phyloP scores from a whole-genome alignment of 1,140 invertebrate genomes.

The Euura lappo region DNA sequence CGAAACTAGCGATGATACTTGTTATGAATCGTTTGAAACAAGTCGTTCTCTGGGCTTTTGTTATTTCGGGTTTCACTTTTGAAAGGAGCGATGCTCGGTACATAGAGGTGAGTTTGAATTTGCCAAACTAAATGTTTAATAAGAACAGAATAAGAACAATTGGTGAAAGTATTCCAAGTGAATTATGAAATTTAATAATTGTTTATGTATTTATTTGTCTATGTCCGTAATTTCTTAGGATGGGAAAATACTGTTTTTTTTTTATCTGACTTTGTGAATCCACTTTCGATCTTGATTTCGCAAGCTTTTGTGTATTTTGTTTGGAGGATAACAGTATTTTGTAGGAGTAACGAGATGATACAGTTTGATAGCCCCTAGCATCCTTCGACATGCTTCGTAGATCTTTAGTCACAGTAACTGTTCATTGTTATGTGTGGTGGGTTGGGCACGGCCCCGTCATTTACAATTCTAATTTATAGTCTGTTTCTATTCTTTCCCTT shows the following conservation, averaged over 20 bases:
- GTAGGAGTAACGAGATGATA: constrained; percentile 30
- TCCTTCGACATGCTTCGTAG: constrained; percentile 27
- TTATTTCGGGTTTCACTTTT: background rate
- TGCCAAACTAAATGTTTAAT: background rate
- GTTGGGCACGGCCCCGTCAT: constrained; percentile 18
- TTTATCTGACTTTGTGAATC: background rate
- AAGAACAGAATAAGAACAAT: too few relatives aligned
- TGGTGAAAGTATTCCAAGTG: too few relatives aligned
- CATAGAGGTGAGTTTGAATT: constrained; percentile 41
- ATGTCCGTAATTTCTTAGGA: too few relatives aligned
- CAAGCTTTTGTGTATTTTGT: background rate
- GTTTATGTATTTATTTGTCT: too few relatives aligned
- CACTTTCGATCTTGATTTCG: background rate
- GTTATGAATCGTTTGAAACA: background rate
- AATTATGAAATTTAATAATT: too few relatives aligned
- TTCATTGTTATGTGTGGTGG: constrained; percentile 28
- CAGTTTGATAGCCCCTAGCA: constrained; percentile 29
- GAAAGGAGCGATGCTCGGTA: constrained; percentile 30
- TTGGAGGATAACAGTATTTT: constrained; percentile 28
- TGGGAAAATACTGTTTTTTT: too few relatives aligned
- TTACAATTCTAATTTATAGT: constrained; percentile 29
- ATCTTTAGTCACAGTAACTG: constrained; percentile 11
- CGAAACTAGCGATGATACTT: background rate
- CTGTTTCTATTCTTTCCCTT: background rate
- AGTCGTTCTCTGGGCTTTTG: background rate